Percentiles rank a stretch among this genome's conserved stretches.
These are phyloP conservation scores for Andrena praecox DNA, from an alignment of 2,888 invertebrate genomes.

Conservation along the genomic window DNA sequence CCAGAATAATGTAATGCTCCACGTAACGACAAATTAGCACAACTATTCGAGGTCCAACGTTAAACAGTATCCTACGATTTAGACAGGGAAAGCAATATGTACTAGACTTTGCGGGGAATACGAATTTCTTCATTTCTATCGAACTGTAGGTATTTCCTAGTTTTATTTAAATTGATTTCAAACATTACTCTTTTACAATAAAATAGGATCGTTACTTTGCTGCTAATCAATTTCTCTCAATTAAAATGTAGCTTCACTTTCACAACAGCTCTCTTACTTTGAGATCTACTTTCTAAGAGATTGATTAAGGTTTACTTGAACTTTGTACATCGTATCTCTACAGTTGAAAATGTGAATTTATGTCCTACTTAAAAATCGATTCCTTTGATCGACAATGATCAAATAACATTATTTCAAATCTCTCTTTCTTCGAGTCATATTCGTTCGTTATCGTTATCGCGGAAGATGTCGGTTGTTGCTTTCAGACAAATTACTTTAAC, in stretches of 20 bases:
- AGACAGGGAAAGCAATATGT: constrained; percentile 4
- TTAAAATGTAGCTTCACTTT: constrained; percentile 41
- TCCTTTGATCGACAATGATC: constrained; percentile 19
- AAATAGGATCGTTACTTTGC: constrained; percentile 39
- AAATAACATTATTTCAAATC: constrained; percentile 11
- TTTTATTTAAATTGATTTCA: constrained; percentile 30
- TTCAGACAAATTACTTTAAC: constrained; percentile 5
- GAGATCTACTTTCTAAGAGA: constrained; percentile 44
- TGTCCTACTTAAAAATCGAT: constrained; percentile 15
- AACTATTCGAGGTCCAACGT: constrained; percentile 12
- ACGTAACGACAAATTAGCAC: not conserved
- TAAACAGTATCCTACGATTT: not conserved
- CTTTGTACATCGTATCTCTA: constrained; percentile 50
- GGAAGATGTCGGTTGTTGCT: not conserved
- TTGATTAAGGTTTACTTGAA: constrained; percentile 34
- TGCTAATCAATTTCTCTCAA: constrained; percentile 15
- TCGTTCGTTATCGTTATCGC: not conserved
- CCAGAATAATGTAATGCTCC: not conserved
- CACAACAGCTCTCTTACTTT: constrained; percentile 20
- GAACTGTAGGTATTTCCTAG: constrained; percentile 51
- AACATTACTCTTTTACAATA: constrained; percentile 42
- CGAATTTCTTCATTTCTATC: constrained; percentile 41
- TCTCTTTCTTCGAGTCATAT: constrained; percentile 15
- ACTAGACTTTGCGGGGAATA: constrained; percentile 21
- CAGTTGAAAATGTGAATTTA: constrained; percentile 31